phyloP scores from a whole-genome alignment of 2,888 invertebrate species.

The Amphipoea lucens region DNA sequence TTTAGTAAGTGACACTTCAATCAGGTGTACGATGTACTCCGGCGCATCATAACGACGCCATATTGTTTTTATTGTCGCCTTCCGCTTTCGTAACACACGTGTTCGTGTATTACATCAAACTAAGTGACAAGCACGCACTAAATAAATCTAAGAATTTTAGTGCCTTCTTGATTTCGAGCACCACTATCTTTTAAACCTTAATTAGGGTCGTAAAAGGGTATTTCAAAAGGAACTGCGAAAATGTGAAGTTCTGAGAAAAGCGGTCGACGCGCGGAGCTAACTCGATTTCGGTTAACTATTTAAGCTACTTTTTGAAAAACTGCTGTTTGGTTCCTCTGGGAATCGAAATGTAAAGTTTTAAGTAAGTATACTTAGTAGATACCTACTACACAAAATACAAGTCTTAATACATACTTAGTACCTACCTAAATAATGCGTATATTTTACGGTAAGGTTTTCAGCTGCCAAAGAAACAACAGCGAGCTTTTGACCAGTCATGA shows the following conservation, averaged over 20 bases:
- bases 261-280: background rate
- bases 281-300: background rate
- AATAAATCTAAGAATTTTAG: slow-evolving; percentile 41
- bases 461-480: background rate
- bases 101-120: slow-evolving; percentile 67
- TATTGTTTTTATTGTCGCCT: slow-evolving; percentile 77
- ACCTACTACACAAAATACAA: no score
- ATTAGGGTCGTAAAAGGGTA: slow-evolving; percentile 23
- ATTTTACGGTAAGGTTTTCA: background rate
- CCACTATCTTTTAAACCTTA: slow-evolving; percentile 1
- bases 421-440: background rate
- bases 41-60: slow-evolving; percentile 75
- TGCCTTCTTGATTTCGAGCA: slow-evolving; percentile 34
- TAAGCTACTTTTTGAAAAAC: background rate
- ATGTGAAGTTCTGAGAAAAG: background rate
- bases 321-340: background rate
- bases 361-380: no score
- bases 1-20: slow-evolving; percentile 71
- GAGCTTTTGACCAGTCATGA: background rate
- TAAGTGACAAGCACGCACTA: slow-evolving; percentile 57
- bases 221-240: background rate
- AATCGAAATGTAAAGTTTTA: background rate
- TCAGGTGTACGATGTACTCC: slow-evolving; percentile 72
- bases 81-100: slow-evolving; percentile 80
- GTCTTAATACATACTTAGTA: background rate